Conservation (phyloP, 1,140 invertebrate genomes). For the Archegozetes longisetosus region DNA sequence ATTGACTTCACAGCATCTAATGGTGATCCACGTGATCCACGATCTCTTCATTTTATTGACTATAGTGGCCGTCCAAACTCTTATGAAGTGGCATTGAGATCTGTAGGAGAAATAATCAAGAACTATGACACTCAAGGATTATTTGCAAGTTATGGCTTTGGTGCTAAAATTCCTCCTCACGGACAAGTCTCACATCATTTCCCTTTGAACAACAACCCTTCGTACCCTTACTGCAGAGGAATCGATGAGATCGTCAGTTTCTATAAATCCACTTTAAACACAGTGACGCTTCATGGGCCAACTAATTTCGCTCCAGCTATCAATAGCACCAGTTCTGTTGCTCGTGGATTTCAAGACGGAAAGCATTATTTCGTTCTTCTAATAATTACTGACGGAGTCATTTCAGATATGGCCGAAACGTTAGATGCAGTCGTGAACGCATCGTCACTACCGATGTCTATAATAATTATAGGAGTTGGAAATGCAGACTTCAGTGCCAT, state of each 20-base stretch:
- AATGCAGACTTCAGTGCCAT: slow-evolving; percentile 36
- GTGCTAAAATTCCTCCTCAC: slow-evolving; percentile 14
- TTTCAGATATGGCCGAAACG: slow-evolving; percentile 45
- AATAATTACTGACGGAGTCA: slow-evolving; percentile 48
- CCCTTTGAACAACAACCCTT: slow-evolving; percentile 16
- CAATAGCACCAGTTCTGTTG: slow-evolving; percentile 33
- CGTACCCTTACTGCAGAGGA: slow-evolving; percentile 25
- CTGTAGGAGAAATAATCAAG: slow-evolving; percentile 45
- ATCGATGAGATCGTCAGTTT: slow-evolving; percentile 29
- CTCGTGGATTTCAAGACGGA: slow-evolving; percentile 29
- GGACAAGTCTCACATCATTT: neutral
- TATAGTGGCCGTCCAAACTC: slow-evolving; percentile 34
- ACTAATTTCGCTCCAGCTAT: slow-evolving; percentile 49
- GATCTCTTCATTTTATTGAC: slow-evolving; percentile 39
- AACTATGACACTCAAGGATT: slow-evolving; percentile 35
- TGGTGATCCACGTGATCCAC: slow-evolving; percentile 38
- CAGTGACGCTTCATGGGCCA: slow-evolving; percentile 44
- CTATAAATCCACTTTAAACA: slow-evolving; percentile 30
- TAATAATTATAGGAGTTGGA: slow-evolving; percentile 37
- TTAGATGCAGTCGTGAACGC: slow-evolving; percentile 38
- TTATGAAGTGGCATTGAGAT: slow-evolving; percentile 39
- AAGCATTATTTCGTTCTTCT: slow-evolving; percentile 44
- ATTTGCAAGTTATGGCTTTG: slow-evolving; percentile 6
- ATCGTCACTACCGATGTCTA: slow-evolving; percentile 39
- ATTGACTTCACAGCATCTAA: slow-evolving; percentile 53